Conservation (phyloP, 2,797 vertebrate genomes). For the Sebastes oblongus region DNA sequence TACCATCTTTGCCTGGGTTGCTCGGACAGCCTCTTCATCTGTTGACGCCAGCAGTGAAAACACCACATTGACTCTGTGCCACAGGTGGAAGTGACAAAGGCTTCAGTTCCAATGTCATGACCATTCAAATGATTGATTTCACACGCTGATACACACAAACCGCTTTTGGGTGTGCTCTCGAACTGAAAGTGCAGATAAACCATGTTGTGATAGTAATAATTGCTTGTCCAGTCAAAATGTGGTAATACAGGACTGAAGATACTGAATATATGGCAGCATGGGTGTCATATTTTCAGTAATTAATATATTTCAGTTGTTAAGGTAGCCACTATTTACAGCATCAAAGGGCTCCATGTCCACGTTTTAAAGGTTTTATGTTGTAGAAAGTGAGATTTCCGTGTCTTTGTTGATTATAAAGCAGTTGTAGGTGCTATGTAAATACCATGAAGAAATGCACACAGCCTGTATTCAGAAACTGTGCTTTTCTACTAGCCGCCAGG, state of each 20-base stretch:
- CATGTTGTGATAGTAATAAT: background rate
- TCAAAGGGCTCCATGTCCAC: background rate
- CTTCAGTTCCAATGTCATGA: constrained; percentile 25
- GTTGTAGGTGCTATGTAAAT: too few species aligned
- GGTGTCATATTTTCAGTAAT: background rate
- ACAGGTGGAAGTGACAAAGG: constrained; percentile 2
- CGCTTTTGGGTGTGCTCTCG: background rate
- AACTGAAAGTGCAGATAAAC: background rate
- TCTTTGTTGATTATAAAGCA: too few species aligned
- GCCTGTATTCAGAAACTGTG: too few species aligned
- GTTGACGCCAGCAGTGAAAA: constrained; percentile 20
- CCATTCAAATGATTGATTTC: constrained; percentile 29
- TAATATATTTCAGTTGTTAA: background rate
- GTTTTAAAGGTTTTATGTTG: background rate
- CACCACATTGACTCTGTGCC: background rate
- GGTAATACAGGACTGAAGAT: background rate
- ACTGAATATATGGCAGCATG: background rate
- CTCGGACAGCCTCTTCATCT: background rate
- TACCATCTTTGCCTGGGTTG: background rate
- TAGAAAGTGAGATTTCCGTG: background rate
- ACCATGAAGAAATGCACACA: too few species aligned
- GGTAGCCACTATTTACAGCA: background rate
- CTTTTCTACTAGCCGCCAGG: too few species aligned
- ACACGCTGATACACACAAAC: background rate
- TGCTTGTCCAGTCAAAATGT: background rate